Evolutionary conservation across 1,140 invertebrate genomes (phyloP).

Genomic region (Onthophagus taurus): DNA sequence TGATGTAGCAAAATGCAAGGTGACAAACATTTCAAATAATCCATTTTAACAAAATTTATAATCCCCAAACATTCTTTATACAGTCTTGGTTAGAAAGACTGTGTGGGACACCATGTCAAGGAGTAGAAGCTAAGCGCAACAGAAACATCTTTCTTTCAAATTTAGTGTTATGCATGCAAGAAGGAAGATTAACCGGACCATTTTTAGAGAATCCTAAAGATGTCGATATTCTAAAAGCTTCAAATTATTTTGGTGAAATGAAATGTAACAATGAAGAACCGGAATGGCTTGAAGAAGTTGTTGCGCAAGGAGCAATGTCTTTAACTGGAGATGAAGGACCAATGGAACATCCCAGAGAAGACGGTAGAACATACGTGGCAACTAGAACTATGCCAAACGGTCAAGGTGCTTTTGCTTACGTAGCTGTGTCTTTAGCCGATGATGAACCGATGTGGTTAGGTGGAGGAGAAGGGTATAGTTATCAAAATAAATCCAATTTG

Average conservation of each 20-base stretch:
- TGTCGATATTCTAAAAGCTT: constrained; percentile 29
- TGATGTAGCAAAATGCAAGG: constrained; percentile 20
- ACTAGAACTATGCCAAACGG: constrained; percentile 35
- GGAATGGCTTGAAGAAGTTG: constrained; percentile 23
- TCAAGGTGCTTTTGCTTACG: constrained; percentile 37
- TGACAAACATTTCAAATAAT: neutral
- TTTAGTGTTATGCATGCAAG: constrained; percentile 36
- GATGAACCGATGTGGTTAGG: constrained; percentile 29
- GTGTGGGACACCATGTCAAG: constrained; percentile 29
- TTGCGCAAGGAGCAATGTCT: constrained; percentile 11
- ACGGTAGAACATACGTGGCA: constrained; percentile 37
- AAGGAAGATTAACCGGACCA: constrained; percentile 30
- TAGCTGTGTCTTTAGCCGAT: constrained; percentile 28
- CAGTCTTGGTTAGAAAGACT: constrained; percentile 36
- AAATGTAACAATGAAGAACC: constrained; percentile 17
- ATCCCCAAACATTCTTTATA: neutral
- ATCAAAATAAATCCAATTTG: neutral
- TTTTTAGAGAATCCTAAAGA: constrained; percentile 30
- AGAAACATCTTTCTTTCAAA: constrained; percentile 38
- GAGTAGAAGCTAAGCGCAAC: constrained; percentile 32
- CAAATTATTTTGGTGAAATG: constrained; percentile 24
- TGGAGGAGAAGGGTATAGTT: constrained; percentile 26
- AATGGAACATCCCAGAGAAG: constrained; percentile 15
- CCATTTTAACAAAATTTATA: neutral
- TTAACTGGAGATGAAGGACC: constrained; percentile 23